phyloP scores from a whole-genome alignment of 2,888 invertebrate genomes.

The Patella pellucida region DNA sequence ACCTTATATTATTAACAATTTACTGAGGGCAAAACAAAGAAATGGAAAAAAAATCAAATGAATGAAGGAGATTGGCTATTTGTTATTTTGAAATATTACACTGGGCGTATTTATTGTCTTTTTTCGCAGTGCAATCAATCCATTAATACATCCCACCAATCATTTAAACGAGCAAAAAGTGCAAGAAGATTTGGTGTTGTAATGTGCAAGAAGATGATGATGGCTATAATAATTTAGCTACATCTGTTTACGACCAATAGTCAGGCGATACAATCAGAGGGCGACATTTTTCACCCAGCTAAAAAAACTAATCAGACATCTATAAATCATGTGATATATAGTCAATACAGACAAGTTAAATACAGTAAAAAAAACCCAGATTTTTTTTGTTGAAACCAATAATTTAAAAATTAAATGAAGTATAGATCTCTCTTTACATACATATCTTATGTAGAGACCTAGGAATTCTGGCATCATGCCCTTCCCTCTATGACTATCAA shows the following conservation, averaged over 20 bases:
- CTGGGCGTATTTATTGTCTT: background rate
- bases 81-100: conserved; percentile 10
- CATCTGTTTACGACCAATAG: background rate
- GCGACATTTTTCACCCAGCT: background rate
- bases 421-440: no score
- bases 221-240: conserved; percentile 7
- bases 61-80: background rate
- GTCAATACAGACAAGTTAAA: background rate
- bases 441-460: no score
- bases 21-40: background rate
- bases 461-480: no score
- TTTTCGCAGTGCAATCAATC: background rate
- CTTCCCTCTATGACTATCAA: no score
- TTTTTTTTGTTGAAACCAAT: no score
- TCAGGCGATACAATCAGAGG: background rate
- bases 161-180: background rate
- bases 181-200: background rate
- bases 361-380: no score
- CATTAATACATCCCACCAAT: conserved; percentile 6
- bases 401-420: no score
- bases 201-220: background rate
- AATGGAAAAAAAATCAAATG: background rate
- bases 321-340: background rate
- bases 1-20: no score
- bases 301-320: background rate